Evolutionary conservation across 2,113 vertebrate species (phyloP).

Genomic region (Azemiops feae): DNA sequence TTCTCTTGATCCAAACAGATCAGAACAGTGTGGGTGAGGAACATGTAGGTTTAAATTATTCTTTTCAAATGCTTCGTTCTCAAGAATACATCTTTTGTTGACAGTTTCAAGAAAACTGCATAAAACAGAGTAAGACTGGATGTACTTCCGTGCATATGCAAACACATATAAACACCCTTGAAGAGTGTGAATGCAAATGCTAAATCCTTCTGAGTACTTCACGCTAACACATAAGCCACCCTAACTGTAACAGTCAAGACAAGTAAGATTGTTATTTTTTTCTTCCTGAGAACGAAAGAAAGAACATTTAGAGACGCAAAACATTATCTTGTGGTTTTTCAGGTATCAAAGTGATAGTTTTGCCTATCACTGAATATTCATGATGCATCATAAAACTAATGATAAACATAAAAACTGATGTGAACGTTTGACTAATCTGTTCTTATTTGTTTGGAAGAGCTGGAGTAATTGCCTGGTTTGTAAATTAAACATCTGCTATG

Average conservation of each 20-base stretch:
- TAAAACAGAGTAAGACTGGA: not conserved
- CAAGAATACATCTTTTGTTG: not conserved
- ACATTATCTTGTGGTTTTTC: slow-evolving; percentile 70
- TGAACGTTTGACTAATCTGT: slow-evolving; percentile 79
- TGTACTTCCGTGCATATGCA: not conserved
- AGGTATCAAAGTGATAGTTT: slow-evolving; percentile 71
- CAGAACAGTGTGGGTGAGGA: not conserved
- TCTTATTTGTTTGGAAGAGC: slow-evolving; percentile 82
- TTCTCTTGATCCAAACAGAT: not conserved
- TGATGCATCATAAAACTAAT: slow-evolving; percentile 80
- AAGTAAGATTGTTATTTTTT: slow-evolving; percentile 57
- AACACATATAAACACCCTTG: not conserved
- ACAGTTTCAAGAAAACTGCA: not conserved
- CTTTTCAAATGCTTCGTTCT: not conserved
- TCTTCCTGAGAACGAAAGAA: slow-evolving; percentile 28
- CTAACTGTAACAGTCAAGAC: slow-evolving; percentile 45
- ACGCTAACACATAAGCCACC: slow-evolving; percentile 36
- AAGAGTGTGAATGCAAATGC: not conserved
- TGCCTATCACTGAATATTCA: slow-evolving; percentile 79
- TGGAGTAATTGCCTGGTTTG: slow-evolving; percentile 77
- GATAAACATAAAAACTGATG: slow-evolving; percentile 85
- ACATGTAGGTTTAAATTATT: not conserved
- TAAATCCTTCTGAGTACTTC: slow-evolving; percentile 25
- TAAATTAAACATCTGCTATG: slow-evolving; percentile 85
- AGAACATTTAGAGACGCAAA: slow-evolving; percentile 62